These are phyloP conservation scores for Leptinotarsa undecemlineata DNA, from an alignment of 1,140 invertebrate genomes.

Conservation along the genomic window DNA sequence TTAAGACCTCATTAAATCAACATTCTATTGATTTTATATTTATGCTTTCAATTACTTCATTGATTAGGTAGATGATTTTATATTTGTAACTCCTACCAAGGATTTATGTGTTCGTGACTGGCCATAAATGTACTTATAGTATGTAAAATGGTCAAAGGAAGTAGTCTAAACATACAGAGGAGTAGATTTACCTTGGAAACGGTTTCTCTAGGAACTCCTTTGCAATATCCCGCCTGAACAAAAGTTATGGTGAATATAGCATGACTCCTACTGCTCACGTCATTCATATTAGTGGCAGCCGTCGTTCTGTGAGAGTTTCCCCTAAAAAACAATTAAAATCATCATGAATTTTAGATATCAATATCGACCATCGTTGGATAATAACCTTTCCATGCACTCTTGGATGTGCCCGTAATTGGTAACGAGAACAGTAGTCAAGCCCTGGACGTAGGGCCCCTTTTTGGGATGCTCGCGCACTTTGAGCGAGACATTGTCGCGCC, in stretches of 20 bases:
- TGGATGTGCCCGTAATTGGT: conserved; percentile 84
- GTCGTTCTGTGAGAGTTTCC: conserved; percentile 81
- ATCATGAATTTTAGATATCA: not conserved
- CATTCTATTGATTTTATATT: too few relatives aligned
- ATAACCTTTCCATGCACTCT: conserved; percentile 58
- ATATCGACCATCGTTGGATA: not conserved
- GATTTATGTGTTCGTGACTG: too few relatives aligned
- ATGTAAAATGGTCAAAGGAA: too few relatives aligned
- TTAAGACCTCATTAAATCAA: too few relatives aligned
- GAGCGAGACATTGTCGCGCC: conserved; percentile 63
- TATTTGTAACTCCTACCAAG: too few relatives aligned
- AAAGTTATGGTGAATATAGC: conserved; percentile 95
- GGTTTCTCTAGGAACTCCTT: conserved; percentile 84
- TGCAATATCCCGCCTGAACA: conserved; percentile 80
- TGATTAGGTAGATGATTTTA: too few relatives aligned
- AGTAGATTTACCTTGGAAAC: conserved; percentile 70
- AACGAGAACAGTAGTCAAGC: conserved; percentile 82
- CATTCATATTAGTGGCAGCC: conserved; percentile 84
- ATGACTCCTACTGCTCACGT: conserved; percentile 89
- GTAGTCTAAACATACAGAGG: too few relatives aligned
- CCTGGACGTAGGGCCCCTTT: conserved; percentile 92
- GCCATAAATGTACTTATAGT: too few relatives aligned
- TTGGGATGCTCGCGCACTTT: conserved; percentile 90
- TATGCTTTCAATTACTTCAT: too few relatives aligned
- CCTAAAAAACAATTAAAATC: conserved; percentile 54